Evolutionary conservation across 2,888 invertebrate species (phyloP), one percentile per base, ranked within the genome.

Genomic region (Argynnis bischoffii): DNA sequence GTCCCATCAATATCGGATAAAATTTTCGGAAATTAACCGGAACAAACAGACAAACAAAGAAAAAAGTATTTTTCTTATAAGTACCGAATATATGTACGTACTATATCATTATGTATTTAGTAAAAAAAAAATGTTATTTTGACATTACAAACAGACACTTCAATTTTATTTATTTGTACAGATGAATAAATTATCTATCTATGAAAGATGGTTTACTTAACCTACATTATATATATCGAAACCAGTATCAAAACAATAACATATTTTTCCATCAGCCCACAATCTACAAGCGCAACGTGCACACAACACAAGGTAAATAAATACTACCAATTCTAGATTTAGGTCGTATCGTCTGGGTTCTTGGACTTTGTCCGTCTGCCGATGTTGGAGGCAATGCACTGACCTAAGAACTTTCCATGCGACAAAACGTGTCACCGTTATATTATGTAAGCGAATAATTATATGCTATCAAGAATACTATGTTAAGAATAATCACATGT

Each of bases 351-450:
- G 90, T 90, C 90, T 90, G 83, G 80, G 63, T 75, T 59, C 18
- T 69, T 74, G 89, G 69, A 87, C 90, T 90, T 90, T 88, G 89
- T 55, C 77, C 88, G 88, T 87, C 90, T 85, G 79, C 78, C 8
- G 35, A 11, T 72, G 77, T 15, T 64, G 56, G 53, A 51, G 59
- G 46, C 69, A 63, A 71, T 66, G 66, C 73, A 69, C 69, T 65
- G 67, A 64, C 66, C 64, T 26, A 55, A 70, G 55, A 73, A 67
- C 57, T 67, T 73, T 70, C 69, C 73, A 70, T 55, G 69, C 55
- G 50, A 16, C 69, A 72, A 66, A 69, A 65, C 69, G 31, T 35
- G 55, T 65, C 56, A 61, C 66, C 51, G 31, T 16, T 51, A 35
- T 50, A n/a, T 50, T 50, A 50, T 50, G 26, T n/a, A 48, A 59